A percentile compares a stretch with the other conserved stretches of the same genome.
These are phyloP conservation scores for Bilobella aurantiaca DNA, from an alignment of 1,140 invertebrate species.

Conservation along the genomic window DNA sequence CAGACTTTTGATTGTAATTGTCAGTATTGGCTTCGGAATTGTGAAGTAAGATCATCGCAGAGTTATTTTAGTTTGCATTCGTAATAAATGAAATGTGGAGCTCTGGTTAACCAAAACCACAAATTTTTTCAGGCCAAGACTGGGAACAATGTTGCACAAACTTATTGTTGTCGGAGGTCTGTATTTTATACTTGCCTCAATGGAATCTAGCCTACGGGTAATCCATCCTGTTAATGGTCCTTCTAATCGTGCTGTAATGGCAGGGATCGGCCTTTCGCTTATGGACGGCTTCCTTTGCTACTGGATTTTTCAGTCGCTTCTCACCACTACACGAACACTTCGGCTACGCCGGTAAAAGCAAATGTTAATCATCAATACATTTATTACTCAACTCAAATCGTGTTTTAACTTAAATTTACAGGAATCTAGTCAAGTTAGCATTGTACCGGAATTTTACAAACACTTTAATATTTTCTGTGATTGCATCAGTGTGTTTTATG, in stretches of 20 bases:
- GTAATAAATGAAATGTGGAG: no score
- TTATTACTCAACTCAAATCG: neutral
- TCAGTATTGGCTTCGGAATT: slow-evolving; percentile 87
- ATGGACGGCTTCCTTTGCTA: slow-evolving; percentile 57
- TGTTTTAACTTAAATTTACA: slow-evolving; percentile 41
- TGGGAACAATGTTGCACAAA: slow-evolving; percentile 73
- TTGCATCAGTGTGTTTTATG: slow-evolving; percentile 83
- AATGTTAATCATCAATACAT: slow-evolving; percentile 37
- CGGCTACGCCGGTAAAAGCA: slow-evolving; percentile 53
- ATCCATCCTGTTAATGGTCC: slow-evolving; percentile 55
- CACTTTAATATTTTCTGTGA: slow-evolving; percentile 75
- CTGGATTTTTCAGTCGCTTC: slow-evolving; percentile 79
- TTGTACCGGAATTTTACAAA: slow-evolving; percentile 89
- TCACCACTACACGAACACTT: slow-evolving; percentile 77
- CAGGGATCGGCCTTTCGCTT: slow-evolving; percentile 60
- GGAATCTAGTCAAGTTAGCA: slow-evolving; percentile 76
- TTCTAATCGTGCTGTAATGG: slow-evolving; percentile 56
- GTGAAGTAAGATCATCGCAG: slow-evolving; percentile 89
- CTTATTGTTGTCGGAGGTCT: slow-evolving; percentile 68
- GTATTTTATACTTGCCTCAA: slow-evolving; percentile 69
- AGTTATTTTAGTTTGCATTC: slow-evolving; percentile 7
- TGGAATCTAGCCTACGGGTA: slow-evolving; percentile 69
- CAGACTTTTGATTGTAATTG: slow-evolving; percentile 84
- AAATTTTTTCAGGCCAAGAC: slow-evolving; percentile 54
- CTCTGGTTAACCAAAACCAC: slow-evolving; percentile 6